A percentile compares a stretch with the other conserved stretches of the same genome.
Evolutionary conservation across 2,113 vertebrate genomes (phyloP).

Genomic region (Pteronura brasiliensis): DNA sequence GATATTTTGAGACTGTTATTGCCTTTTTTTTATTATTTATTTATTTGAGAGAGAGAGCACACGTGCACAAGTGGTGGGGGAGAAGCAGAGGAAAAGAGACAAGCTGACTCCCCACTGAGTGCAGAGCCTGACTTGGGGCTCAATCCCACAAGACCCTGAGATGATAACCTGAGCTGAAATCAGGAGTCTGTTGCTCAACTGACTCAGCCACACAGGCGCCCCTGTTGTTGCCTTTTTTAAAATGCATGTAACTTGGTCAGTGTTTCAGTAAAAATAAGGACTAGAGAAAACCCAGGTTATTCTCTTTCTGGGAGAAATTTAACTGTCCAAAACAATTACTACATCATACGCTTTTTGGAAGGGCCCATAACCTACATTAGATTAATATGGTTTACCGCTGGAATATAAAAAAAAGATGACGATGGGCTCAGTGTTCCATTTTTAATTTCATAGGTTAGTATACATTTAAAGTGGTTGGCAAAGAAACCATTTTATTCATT

Average conservation of each 20-base stretch:
- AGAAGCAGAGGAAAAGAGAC: background rate
- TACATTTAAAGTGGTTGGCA: conserved; percentile 3
- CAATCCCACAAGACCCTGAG: background rate
- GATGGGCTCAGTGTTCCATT: background rate
- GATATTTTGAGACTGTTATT: background rate
- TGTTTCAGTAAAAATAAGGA: conserved; percentile 42
- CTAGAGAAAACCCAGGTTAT: background rate
- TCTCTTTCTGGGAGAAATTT: background rate
- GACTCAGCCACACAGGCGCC: background rate
- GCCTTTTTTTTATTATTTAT: background rate
- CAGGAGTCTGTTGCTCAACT: background rate
- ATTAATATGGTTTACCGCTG: background rate
- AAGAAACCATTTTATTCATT: background rate
- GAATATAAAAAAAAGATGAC: background rate
- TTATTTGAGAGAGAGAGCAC: background rate
- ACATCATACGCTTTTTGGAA: background rate
- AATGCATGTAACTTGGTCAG: background rate
- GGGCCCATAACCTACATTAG: background rate
- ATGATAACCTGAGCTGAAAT: background rate
- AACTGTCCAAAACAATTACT: background rate
- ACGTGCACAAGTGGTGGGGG: too few species aligned
- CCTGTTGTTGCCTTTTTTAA: background rate
- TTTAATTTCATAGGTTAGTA: background rate
- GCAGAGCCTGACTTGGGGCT: background rate
- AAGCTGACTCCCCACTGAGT: background rate